Conservation (phyloP, 2,113 vertebrate genomes). For the Actinemys pallida region DNA sequence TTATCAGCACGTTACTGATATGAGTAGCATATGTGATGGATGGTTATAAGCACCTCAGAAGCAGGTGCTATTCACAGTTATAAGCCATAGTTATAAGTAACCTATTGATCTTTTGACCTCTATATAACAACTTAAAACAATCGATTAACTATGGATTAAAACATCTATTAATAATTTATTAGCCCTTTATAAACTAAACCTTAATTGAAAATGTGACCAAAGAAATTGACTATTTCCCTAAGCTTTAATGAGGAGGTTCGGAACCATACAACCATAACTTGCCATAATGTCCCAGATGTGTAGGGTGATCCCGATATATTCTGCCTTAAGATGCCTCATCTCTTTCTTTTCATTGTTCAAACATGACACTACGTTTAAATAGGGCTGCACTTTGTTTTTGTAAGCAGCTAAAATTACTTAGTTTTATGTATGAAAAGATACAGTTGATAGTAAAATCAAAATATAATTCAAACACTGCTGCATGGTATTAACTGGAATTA, state of each 20-base stretch:
- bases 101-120: not conserved
- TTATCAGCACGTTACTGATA: not conserved
- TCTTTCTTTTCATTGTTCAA: not conserved
- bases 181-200: not conserved
- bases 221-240: not conserved
- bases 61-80: not conserved
- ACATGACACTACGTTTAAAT: constrained; percentile 1
- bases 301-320: not conserved
- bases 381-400: not conserved
- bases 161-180: not conserved
- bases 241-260: rapidly evolving
- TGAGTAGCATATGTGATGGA: not conserved
- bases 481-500: constrained; percentile 40
- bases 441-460: constrained; percentile 56
- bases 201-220: not conserved
- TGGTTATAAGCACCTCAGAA: not conserved
- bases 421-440: constrained; percentile 7
- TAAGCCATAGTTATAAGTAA: not conserved
- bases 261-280: not conserved
- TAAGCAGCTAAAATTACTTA: constrained; percentile 32
- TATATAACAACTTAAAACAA: constrained; percentile 22
- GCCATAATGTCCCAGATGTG: not conserved
- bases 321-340: not conserved
- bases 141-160: constrained; percentile 22
- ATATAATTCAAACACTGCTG: constrained; percentile 45